These are phyloP conservation scores for Lucilia sericata DNA, from an alignment of 1,140 invertebrate species.

Conservation along the genomic window DNA sequence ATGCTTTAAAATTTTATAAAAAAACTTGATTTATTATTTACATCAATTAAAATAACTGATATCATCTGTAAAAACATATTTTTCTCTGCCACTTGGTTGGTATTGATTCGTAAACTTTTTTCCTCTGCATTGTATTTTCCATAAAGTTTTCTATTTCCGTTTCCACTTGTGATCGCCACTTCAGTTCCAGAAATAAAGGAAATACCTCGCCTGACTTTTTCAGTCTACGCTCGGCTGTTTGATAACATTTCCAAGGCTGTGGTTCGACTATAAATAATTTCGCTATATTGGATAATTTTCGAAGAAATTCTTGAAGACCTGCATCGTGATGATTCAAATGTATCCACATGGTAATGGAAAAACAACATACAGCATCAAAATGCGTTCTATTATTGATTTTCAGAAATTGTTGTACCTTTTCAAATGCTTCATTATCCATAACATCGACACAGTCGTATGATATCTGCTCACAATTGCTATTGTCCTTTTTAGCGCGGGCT, in stretches of 20 bases:
- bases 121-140: conserved; percentile 68
- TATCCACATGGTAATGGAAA: conserved; percentile 90
- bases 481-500: conserved; percentile 73
- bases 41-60: neutral
- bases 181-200: conserved; percentile 71
- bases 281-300: conserved; percentile 70
- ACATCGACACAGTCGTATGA: conserved; percentile 75
- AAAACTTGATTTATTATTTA: neutral
- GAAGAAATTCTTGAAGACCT: conserved; percentile 74
- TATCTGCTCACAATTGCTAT: conserved; percentile 68
- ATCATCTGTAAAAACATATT: conserved; percentile 67
- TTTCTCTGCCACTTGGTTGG: conserved; percentile 78
- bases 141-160: conserved; percentile 74
- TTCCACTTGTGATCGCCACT: conserved; percentile 74
- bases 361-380: conserved; percentile 82
- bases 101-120: conserved; percentile 71
- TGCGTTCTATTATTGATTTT: conserved; percentile 62
- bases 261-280: conserved; percentile 80
- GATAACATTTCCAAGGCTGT: conserved; percentile 86
- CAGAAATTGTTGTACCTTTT: conserved; percentile 69
- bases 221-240: conserved; percentile 77
- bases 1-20: neutral
- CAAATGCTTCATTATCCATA: conserved; percentile 68
- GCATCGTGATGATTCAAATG: conserved; percentile 84
- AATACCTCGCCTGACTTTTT: conserved; percentile 74